phyloP scores from a whole-genome alignment of 2,113 vertebrate genomes.

The Galemys pyrenaicus region DNA sequence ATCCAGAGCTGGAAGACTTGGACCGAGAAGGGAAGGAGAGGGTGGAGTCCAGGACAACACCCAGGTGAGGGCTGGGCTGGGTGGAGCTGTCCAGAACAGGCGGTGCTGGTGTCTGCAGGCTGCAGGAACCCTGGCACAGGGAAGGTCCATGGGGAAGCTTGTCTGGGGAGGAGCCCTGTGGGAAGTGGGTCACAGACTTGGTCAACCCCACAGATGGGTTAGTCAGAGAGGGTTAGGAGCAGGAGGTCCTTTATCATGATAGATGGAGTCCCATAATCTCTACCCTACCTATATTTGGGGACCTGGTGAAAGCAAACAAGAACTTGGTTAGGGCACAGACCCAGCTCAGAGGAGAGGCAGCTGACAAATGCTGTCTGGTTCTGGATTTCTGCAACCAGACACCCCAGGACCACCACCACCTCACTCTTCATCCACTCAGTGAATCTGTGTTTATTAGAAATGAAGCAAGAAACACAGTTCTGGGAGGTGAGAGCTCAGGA shows the following conservation, averaged over 20 bases:
- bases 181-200: slow-evolving; percentile 66
- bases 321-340: background rate
- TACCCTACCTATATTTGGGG: background rate
- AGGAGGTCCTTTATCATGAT: slow-evolving; percentile 48
- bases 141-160: slow-evolving; percentile 3
- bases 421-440: background rate
- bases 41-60: slow-evolving; percentile 25
- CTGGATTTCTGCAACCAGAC: background rate
- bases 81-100: slow-evolving; percentile 67
- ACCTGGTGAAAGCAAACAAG: background rate
- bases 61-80: slow-evolving; percentile 47
- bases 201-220: slow-evolving; percentile 33
- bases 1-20: background rate
- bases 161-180: slow-evolving; percentile 61
- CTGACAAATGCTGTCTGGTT: background rate
- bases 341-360: background rate
- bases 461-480: background rate
- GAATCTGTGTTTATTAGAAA: background rate
- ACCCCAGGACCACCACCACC: background rate
- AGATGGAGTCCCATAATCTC: slow-evolving; percentile 14
- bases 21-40: background rate
- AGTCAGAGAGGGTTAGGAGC: slow-evolving; percentile 73
- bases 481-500: background rate
- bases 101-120: slow-evolving; percentile 56
- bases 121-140: background rate